Evolutionary conservation across 2,888 invertebrate species (phyloP), one percentile per base, ranked within the genome.

Genomic region (Eudemis profundana): DNA sequence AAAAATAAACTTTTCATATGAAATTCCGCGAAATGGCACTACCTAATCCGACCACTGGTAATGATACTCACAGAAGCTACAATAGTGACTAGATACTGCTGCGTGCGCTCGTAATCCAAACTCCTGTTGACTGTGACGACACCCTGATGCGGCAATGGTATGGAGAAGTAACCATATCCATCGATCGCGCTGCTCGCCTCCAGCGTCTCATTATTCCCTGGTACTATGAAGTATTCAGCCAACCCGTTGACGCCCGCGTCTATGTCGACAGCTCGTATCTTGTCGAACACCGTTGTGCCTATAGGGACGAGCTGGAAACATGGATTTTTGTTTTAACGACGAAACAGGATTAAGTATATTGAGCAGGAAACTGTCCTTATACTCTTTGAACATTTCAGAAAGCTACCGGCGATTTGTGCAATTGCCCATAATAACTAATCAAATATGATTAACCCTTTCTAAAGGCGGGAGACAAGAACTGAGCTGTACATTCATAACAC

Each of bases 211-310:
- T 91, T 91, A 65, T 90, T 85, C 67, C 96, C 95, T 74, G 96
- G 95, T 67, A 96, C 94, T 69, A 97, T 95, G 72, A 95, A 96
- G 86, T 97, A 98, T 81, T 98, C 97, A 2, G 97, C 95, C 47
- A 97, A 93, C 47, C 97, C 97, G 82, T 98, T 97, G 69, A 97
- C 96, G 47, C 97, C 97, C 0, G 97, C 95, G 83, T 98, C 98
- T 61, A 95, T 95, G 82, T 98, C 97, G 62, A 93, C 91, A 0
- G 97, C 97, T 68, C 94, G 93, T 67, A 98, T 94, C 70, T 95
- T 95, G 74, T 96, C 95, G 89, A 96, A 97, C 75, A 98, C 94
- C 19, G 97, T 97, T 12, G 96, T 96, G 38, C 97, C 97, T 66
- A 97, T 94, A 49, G 97, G 96, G 59, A 96, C 96, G 71, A 97